These are phyloP conservation scores for Oscheius sp. DNA, from an alignment of 1,140 invertebrate species.

Conservation along the genomic window DNA sequence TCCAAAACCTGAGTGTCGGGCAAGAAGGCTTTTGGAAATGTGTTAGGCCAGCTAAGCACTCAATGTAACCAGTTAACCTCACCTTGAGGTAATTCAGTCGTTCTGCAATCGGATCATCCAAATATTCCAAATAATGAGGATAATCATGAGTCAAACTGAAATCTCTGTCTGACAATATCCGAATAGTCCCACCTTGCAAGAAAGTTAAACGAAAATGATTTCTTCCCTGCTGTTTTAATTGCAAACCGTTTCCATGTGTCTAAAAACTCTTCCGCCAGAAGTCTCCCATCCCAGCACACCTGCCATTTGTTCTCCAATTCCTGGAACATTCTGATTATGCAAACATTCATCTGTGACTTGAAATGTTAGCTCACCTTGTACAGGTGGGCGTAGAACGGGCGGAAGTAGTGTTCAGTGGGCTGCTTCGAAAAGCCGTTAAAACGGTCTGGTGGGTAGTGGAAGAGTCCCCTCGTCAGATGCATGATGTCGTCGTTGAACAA, in stretches of 20 bases:
- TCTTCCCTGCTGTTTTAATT: neutral
- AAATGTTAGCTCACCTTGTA: neutral
- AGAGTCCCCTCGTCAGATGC: constrained; percentile 24
- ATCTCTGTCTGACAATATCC: neutral
- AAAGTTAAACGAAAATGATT: constrained; percentile 19
- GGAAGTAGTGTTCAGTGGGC: constrained; percentile 9
- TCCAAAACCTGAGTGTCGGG: neutral
- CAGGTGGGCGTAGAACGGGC: constrained; percentile 22
- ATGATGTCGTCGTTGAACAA: constrained; percentile 30
- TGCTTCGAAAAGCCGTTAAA: constrained; percentile 4
- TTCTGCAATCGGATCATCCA: constrained; percentile 4
- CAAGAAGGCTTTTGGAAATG: neutral
- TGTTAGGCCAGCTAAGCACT: neutral
- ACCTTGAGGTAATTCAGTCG: constrained; percentile 5
- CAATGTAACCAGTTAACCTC: neutral
- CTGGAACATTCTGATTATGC: neutral
- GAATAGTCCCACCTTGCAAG: neutral
- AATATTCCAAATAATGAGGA: constrained; percentile 1
- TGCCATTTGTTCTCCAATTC: constrained; percentile 18
- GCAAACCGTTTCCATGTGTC: constrained; percentile 10
- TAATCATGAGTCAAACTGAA: constrained; percentile 23
- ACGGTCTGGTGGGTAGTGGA: constrained; percentile 25
- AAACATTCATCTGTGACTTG: neutral
- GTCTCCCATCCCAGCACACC: constrained; percentile 13
- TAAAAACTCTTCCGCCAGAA: constrained; percentile 6